phyloP scores from a whole-genome alignment of 2,113 vertebrate genomes.

The Ariopsis seemanni region DNA sequence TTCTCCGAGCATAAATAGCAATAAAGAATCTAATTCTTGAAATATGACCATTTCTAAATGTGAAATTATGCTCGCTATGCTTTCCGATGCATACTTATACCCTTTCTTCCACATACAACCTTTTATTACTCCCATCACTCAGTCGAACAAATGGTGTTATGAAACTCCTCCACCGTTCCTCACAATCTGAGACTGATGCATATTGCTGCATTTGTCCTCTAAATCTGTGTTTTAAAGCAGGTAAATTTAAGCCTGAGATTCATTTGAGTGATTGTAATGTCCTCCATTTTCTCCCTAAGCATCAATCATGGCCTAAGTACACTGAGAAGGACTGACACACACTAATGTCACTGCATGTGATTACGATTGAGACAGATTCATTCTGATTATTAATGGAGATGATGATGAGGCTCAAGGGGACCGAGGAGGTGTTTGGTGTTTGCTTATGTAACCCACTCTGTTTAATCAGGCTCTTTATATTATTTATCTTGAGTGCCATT shows the following conservation, averaged over 20 bases:
- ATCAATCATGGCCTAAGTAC: constrained; percentile 68
- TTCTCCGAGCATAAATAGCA: neutral
- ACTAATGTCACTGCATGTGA: constrained; percentile 55
- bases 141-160: constrained; percentile 13
- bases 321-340: constrained; percentile 64
- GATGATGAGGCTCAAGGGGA: constrained; percentile 52
- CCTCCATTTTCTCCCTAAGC: constrained; percentile 54
- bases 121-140: neutral
- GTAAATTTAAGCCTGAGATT: constrained; percentile 53
- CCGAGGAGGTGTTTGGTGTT: constrained; percentile 44
- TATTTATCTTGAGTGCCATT: constrained; percentile 7
- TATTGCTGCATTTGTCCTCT: constrained; percentile 52
- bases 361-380: constrained; percentile 63
- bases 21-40: neutral
- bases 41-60: neutral
- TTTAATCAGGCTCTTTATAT: neutral
- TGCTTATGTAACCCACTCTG: constrained; percentile 28
- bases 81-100: constrained; percentile 5
- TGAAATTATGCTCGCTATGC: neutral
- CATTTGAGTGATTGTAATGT: constrained; percentile 68
- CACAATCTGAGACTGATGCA: constrained; percentile 37
- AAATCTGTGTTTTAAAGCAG: constrained; percentile 63
- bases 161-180: constrained; percentile 38
- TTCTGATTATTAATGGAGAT: constrained; percentile 62
- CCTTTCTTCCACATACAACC: neutral